These are phyloP conservation scores for Drosophila serrata DNA, from an alignment of 1,140 invertebrate species.

Conservation along the genomic window DNA sequence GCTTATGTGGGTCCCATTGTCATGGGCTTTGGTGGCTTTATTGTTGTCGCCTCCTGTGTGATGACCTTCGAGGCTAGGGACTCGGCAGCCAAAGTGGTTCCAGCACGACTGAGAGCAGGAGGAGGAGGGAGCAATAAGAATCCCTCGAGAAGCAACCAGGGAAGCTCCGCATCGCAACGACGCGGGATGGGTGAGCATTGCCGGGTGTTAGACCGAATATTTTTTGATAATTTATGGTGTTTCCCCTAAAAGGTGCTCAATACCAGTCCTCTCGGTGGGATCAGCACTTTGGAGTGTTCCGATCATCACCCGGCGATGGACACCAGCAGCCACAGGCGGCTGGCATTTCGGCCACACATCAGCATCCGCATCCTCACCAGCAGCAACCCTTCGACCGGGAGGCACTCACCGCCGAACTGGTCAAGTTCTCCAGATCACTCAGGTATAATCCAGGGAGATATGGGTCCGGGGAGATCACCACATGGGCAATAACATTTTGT, in stretches of 20 bases:
- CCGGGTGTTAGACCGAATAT: too few relatives aligned
- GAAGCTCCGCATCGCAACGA: conserved; percentile 74
- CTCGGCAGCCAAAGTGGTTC: conserved; percentile 94
- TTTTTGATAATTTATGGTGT: neutral
- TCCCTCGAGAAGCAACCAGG: conserved; percentile 82
- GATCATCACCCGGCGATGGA: conserved; percentile 86
- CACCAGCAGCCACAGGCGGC: conserved; percentile 65
- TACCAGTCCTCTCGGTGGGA: conserved; percentile 87
- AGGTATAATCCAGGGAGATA: conserved; percentile 66
- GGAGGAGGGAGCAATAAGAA: conserved; percentile 85
- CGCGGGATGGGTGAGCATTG: conserved; percentile 85
- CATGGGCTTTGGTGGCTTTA: conserved; percentile 97
- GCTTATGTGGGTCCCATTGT: conserved; percentile 96
- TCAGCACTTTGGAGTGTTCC: conserved; percentile 88
- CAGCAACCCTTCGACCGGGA: conserved; percentile 86
- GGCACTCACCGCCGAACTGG: conserved; percentile 89
- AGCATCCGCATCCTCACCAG: conserved; percentile 28
- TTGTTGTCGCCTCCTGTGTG: conserved; percentile 96
- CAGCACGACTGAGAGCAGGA: conserved; percentile 88
- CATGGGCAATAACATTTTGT: conserved; percentile 10
- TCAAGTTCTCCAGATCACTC: conserved; percentile 89
- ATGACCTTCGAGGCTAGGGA: conserved; percentile 97
- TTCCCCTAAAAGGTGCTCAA: conserved; percentile 61
- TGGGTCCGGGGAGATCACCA: conserved; percentile 2
- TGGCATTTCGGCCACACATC: conserved; percentile 10